phyloP scores from a whole-genome alignment of 2,888 invertebrate genomes.

The Drosophila subquinaria region DNA sequence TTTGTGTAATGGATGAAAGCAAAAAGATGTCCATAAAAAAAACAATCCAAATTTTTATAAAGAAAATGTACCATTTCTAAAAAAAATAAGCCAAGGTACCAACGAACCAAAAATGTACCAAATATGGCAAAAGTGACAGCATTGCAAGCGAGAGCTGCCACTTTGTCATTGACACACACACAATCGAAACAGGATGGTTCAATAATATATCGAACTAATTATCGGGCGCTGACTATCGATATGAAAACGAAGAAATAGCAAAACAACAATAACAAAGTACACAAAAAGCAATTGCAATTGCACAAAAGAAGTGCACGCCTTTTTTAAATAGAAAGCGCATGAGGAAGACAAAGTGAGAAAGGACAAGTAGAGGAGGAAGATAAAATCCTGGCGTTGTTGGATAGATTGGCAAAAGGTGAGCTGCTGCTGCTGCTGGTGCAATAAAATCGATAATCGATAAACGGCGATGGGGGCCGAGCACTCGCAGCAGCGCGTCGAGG shows the following conservation, averaged over 20 bases:
- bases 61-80: too few relatives aligned
- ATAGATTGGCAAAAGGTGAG: background rate
- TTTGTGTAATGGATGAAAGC: too few relatives aligned
- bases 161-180: background rate
- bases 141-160: constrained; percentile 4
- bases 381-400: background rate
- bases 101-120: too few relatives aligned
- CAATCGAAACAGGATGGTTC: background rate
- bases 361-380: background rate
- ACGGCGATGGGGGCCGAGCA: constrained; percentile 88
- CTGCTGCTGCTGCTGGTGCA: background rate
- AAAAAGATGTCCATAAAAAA: too few relatives aligned
- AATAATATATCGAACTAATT: background rate
- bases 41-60: too few relatives aligned
- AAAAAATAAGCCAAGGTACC: too few relatives aligned
- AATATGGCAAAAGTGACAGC: too few relatives aligned
- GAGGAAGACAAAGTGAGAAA: background rate
- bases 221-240: constrained; percentile 5
- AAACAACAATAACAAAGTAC: constrained; percentile 22
- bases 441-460: constrained; percentile 46
- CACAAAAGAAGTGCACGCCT: background rate
- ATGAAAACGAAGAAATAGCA: background rate
- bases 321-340: background rate
- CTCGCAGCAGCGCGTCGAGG: constrained; percentile 86
- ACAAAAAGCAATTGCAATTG: background rate